Conservation (phyloP, 2,888 invertebrate genomes). For the Willowsia nigromaculata region DNA sequence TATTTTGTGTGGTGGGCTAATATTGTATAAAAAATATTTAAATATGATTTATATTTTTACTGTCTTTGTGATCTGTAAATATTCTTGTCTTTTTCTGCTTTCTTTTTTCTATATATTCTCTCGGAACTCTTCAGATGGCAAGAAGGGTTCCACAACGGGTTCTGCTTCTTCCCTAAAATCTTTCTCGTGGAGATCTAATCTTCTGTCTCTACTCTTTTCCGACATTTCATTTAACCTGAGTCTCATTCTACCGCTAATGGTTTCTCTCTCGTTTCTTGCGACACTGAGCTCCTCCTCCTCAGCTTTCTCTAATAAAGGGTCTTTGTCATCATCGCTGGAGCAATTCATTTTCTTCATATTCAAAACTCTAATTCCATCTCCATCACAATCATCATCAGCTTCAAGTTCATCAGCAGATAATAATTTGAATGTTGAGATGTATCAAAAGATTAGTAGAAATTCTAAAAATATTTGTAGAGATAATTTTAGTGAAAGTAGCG, state of each 20-base stretch:
- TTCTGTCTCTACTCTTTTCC: no score
- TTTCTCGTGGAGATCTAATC: no score
- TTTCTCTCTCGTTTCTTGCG: neutral
- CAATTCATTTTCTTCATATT: neutral
- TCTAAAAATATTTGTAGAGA: no score
- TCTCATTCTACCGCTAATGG: conserved; percentile 34
- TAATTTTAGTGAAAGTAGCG: no score
- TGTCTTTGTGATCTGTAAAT: conserved; percentile 17
- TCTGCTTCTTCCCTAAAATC: conserved; percentile 1
- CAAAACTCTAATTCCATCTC: no score
- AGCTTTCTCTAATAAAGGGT: neutral
- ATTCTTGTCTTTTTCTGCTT: neutral
- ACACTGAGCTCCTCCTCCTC: neutral
- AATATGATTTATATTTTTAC: neutral
- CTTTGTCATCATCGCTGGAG: no score
- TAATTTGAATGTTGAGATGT: no score
- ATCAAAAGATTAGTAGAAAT: no score
- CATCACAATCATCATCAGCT: no score
- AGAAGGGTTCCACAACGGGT: neutral
- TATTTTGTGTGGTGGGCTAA: no score
- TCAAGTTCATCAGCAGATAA: no score
- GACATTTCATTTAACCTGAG: conserved; percentile 39
- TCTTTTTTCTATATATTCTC: neutral
- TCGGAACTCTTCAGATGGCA: neutral
- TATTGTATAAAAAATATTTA: no score